phyloP scores from a whole-genome alignment of 2,797 vertebrate species.

The Tragopan temminckii region DNA sequence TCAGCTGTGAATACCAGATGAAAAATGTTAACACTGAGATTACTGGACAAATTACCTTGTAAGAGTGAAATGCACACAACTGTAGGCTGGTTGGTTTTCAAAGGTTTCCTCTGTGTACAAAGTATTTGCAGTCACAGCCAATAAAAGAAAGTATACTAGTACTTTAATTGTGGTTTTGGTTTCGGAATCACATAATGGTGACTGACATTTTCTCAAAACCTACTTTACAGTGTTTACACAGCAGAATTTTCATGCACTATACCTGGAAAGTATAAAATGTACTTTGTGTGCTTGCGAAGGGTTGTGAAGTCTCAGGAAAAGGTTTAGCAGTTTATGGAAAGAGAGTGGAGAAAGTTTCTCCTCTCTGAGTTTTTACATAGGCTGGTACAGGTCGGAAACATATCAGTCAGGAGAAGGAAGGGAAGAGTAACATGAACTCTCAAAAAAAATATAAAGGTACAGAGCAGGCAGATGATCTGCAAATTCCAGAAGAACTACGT shows the following conservation, averaged over 20 bases:
- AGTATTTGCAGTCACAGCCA: conserved; percentile 66
- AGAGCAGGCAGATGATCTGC: neutral
- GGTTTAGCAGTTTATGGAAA: conserved; percentile 42
- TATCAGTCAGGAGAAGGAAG: neutral
- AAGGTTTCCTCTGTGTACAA: conserved; percentile 67
- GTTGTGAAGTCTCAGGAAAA: conserved; percentile 49
- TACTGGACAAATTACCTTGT: conserved; percentile 57
- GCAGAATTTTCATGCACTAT: conserved; percentile 56
- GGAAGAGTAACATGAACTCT: neutral
- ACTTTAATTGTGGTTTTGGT: conserved; percentile 70
- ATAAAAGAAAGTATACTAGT: conserved; percentile 70
- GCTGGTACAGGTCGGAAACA: conserved; percentile 37
- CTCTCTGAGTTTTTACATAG: conserved; percentile 12
- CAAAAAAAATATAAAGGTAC: accelerated
- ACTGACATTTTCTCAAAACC: conserved; percentile 69
- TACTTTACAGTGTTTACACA: conserved; percentile 70
- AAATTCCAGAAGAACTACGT: neutral
- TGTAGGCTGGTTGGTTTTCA: conserved; percentile 56
- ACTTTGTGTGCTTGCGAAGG: conserved; percentile 57
- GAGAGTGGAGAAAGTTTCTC: conserved; percentile 27
- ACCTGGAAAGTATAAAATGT: conserved; percentile 71
- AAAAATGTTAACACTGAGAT: conserved; percentile 56
- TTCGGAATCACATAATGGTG: conserved; percentile 59
- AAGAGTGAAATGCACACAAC: conserved; percentile 28
- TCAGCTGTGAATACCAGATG: neutral